Evolutionary conservation across 2,888 invertebrate genomes (phyloP), one percentile per base, ranked within the genome.

Genomic region (Drosophila rellima): DNA sequence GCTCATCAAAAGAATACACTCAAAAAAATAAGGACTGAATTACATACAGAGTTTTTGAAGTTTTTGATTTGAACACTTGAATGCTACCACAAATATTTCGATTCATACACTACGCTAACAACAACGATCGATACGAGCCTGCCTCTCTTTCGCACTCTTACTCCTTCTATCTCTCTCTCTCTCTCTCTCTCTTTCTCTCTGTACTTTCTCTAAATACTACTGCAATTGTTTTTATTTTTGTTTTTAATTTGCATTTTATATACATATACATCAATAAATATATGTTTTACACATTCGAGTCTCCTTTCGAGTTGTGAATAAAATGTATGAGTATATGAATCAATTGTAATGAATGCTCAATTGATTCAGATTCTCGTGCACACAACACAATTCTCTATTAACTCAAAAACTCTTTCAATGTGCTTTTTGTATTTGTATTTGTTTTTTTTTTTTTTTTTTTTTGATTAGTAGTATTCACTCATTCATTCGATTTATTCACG

Each of bases 71-170:
- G 13, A 48, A 48, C 31, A 31, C 13, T 13, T 33, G 29, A 29
- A 47, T 26, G 10, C 4, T 29, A 13, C 31, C 15, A 18, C 8
- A 20, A 42, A 26, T 50, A 26, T 44, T 20, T 15, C 47, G 72
- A 70, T 44, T 50, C 37, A 39, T 44, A 68, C 75, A 72, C 73
- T 70, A 63, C 73, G 48, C 68, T 70, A 79, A 86, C 83, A 82
- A 86, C 82, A 83, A 88, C 78, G 80, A 81, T 81, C 87, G 82
- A 86, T 83, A 83, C 83, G 82, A 82, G 81, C 87, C 8, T 37
- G 10, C 39, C 44, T 8, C 23, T 13, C 29, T 13, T 45, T 13
- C 18, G n/a, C n/a, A n/a, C n/a, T n/a, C n/a, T n/a, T n/a, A n/a
- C n/a, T n/a, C n/a, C n/a, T n/a, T n/a, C n/a, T n/a, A n/a, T 20